Base-by-base conservation (phyloP, 2,888 invertebrate species). In the Papilio elwesi region DNA sequence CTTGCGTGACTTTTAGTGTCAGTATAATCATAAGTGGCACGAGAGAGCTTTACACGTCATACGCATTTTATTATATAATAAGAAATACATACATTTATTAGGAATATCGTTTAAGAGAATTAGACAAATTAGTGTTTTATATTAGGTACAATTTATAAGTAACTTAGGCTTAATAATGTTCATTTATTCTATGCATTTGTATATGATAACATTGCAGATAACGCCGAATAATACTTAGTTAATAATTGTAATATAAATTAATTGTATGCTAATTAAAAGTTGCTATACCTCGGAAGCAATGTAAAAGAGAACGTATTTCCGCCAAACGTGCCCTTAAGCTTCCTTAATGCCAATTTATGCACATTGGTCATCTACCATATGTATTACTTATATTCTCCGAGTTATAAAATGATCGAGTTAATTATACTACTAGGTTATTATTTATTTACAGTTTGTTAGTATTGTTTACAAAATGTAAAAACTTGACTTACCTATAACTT, bases 401-500 rank as follows among this genome's bases (percentile, higher is more conserved):
- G 6, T 55, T 70, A 15, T 66, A 11, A 66, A 38, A 52, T 43
- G 6, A 9, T 26, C 0, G 0, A 52, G 12, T 36, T 7, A 8
- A 52, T 38, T 12, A 51, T 8, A n/a, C 48, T 36, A 6, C 0
- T n/a, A 59, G 26, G 38, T 43, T 59, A 62, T 15, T 38, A 52
- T 47, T 64, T 38, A 48, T 53, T 16, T 67, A 65, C 67, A 65
- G 15, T 52, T 70, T 64, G 53, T 49, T 68, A 65, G 48, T 62
- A 73, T 57, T 71, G 48, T 68, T 70, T 65, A 70, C 74, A 68
- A 52, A 26, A 68, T 55, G 43, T 15, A 26, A 51, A 57, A 70
- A 12, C 12, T 5, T 38, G 16, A 67, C 71, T 74, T 67, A 69
- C 92, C 91, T 87, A 87, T 72, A 78, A 78, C 77, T 81, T 80